Evolutionary conservation across 2,113 vertebrate genomes (phyloP).

Genomic region (Acrocephalus kingi): DNA sequence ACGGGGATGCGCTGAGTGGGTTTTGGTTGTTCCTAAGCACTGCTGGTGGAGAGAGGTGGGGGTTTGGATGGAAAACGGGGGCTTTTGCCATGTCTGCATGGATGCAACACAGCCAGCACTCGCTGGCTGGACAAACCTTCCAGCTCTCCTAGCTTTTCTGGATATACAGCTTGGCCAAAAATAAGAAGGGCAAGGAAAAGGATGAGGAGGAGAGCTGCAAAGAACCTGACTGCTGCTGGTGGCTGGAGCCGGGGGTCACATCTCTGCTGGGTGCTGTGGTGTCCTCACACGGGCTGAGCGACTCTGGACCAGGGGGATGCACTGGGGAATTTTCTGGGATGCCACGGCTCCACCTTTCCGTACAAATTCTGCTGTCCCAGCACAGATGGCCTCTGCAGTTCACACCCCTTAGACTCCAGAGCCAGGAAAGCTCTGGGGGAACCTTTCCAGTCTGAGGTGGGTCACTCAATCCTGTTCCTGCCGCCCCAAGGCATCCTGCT

Average conservation of each 20-base stretch:
- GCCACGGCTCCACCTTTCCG: not conserved
- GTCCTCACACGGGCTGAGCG: rapidly evolving
- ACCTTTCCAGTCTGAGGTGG: not conserved
- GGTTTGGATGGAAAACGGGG: not conserved
- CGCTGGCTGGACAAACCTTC: not conserved
- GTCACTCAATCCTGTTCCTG: not conserved
- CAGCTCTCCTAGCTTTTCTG: not conserved
- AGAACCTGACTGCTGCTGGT: not conserved
- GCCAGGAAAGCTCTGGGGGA: not conserved
- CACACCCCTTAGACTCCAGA: not conserved
- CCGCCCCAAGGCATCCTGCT: not conserved
- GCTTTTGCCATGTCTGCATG: rapidly evolving
- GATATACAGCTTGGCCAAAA: not conserved
- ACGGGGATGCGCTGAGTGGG: rapidly evolving
- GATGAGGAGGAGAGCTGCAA: not conserved
- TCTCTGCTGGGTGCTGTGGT: not conserved
- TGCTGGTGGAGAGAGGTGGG: not conserved
- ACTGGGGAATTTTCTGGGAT: not conserved
- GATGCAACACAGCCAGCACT: rapidly evolving
- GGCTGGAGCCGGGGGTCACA: not conserved
- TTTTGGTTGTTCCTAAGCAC: not conserved
- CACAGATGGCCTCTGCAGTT: not conserved
- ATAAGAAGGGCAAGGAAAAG: not conserved
- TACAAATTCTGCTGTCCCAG: not conserved
- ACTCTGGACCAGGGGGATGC: not conserved